Evolutionary conservation across 1,140 invertebrate species (phyloP), one percentile per base, ranked within the genome.

Genomic region (Aporrectodea caliginosa): DNA sequence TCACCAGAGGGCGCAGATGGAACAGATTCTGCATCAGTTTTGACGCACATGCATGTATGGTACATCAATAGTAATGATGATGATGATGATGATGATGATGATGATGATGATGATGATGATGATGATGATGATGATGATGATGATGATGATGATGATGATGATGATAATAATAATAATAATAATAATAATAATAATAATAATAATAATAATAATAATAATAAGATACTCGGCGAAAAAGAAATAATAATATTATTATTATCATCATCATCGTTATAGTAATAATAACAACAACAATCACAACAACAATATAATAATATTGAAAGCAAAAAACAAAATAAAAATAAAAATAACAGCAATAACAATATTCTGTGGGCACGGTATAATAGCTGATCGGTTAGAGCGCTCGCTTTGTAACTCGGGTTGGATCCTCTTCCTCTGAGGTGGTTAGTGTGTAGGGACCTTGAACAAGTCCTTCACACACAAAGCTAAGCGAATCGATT

Each of bases 141-240:
- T 58, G 43, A 58, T 58, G 43, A 58, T 12, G 43, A 58, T 58
- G 43, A 58, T 12, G 43, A 58, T 58, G 43, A 58, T 58, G 43
- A 58, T 58, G 43, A 58, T 58, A 22, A 58, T 58, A 22, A 58
- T 58, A 58, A 58, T 58, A 58, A 58, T 58, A 58, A 58, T 58
- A 58, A 58, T 58, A 58, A 58, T 58, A 58, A 58, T 58, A 58
- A 58, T 58, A 58, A 58, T 58, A 58, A 58, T 58, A 58, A 58
- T 58, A 58, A 58, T 58, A 58, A 58, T 58, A 58, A 58, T 58
- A 58, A 58, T 58, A 58, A 58, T 58, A 58, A 58, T 58, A 58
- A 58, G 6, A n/a, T n/a, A n/a, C n/a, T n/a, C n/a, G n/a, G n/a
- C n/a, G n/a, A n/a, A 58, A 58, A 12, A 58, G 22, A 12, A 58